Conservation (phyloP, 64 coral and sea anemone species). For the Dendrophyllia cribrosa region DNA sequence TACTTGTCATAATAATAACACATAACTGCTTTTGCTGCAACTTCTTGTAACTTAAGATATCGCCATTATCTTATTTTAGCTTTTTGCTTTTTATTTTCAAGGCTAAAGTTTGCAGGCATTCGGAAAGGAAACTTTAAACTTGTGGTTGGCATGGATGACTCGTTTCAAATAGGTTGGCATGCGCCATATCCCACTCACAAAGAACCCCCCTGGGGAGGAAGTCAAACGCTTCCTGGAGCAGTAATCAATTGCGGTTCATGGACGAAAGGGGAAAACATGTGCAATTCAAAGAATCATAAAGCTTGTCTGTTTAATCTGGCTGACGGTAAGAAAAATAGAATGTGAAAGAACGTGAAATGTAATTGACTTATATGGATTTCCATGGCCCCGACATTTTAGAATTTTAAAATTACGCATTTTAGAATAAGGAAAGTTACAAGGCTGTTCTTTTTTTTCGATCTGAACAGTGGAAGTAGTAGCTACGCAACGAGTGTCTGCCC, state of each 20-base stretch:
- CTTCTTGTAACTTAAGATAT: too few species aligned
- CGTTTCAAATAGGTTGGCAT: slow-evolving; percentile 82
- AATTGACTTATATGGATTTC: too few species aligned
- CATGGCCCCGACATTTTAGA: too few species aligned
- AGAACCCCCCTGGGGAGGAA: slow-evolving; percentile 20
- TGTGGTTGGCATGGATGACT: slow-evolving; percentile 92
- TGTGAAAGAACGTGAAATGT: too few species aligned
- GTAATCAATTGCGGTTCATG: slow-evolving; percentile 69
- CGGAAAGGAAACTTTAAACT: slow-evolving; percentile 82
- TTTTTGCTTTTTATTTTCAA: not conserved
- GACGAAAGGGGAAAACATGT: slow-evolving; percentile 73
- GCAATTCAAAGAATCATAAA: slow-evolving; percentile 76
- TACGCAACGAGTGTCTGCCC: too few species aligned
- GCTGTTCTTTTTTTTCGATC: too few species aligned
- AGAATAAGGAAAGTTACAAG: too few species aligned
- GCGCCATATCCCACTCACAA: slow-evolving; percentile 58
- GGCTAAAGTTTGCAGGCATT: slow-evolving; percentile 80
- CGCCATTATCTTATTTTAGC: not conserved
- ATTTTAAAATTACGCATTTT: too few species aligned
- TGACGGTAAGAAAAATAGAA: slow-evolving; percentile 29
- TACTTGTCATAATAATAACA: too few species aligned
- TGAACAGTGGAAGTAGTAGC: too few species aligned
- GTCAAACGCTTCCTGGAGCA: slow-evolving; percentile 60
- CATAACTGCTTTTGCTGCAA: too few species aligned
- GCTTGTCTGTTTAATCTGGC: slow-evolving; percentile 85